These are phyloP conservation scores for Rhegmatorhina hoffmannsi DNA, from an alignment of 2,113 vertebrate genomes.

Conservation along the genomic window DNA sequence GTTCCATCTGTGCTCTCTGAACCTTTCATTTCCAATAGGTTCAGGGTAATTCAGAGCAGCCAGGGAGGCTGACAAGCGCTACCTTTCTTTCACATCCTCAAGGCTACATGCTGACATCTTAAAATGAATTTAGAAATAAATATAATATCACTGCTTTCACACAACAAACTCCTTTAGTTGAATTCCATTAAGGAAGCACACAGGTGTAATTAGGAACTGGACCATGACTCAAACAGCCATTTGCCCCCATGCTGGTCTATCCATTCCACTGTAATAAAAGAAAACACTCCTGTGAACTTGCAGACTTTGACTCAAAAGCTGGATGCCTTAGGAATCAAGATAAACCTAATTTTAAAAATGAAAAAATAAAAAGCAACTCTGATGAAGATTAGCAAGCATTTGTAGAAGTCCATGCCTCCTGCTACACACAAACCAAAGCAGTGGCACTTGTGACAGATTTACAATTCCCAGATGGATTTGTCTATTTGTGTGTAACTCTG, in stretches of 20 bases:
- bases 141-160: conserved; percentile 26
- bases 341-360: neutral
- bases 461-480: neutral
- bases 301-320: neutral
- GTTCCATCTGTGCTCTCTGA: conserved; percentile 57
- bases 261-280: neutral
- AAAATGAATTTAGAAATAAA: conserved; percentile 57
- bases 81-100: neutral
- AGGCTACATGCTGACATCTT: conserved; percentile 36
- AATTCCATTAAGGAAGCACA: conserved; percentile 55
- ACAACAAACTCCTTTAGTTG: conserved; percentile 36
- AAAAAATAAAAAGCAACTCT: neutral
- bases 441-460: neutral
- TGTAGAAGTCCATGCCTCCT: neutral
- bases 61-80: neutral
- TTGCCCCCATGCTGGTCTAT: neutral
- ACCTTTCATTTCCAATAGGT: conserved; percentile 65
- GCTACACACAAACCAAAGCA: neutral
- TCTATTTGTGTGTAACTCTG: neutral
- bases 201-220: conserved; percentile 23
- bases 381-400: neutral
- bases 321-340: neutral
- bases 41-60: conserved; percentile 43
- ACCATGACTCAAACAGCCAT: conserved; percentile 16
- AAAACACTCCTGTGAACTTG: neutral